phyloP scores from a whole-genome alignment of 2,888 invertebrate genomes.

The Drosophila nr. fundita region DNA sequence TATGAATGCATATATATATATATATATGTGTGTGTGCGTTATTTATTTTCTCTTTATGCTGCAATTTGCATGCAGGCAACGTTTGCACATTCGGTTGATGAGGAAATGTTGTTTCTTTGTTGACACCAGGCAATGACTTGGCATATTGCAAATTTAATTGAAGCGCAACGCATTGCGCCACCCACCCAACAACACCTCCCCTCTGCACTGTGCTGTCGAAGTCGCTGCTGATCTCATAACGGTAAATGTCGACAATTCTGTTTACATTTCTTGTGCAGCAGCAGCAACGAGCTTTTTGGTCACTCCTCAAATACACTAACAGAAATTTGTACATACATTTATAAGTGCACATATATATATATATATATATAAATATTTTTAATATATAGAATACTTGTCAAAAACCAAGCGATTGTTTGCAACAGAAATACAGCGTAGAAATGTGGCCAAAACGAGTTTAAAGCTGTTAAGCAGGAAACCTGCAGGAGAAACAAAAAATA shows the following conservation, averaged over 20 bases:
- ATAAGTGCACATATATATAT: not conserved
- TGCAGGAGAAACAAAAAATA: slow-evolving; percentile 34
- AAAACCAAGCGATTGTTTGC: slow-evolving; percentile 14
- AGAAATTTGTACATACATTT: not conserved
- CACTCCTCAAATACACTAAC: slow-evolving; percentile 22
- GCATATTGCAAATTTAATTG: slow-evolving; percentile 53
- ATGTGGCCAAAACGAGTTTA: slow-evolving; percentile 65
- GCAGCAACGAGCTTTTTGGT: slow-evolving; percentile 27
- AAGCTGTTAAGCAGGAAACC: slow-evolving; percentile 67
- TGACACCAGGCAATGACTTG: slow-evolving; percentile 49
- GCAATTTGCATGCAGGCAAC: slow-evolving; percentile 62
- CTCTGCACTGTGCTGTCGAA: slow-evolving; percentile 2
- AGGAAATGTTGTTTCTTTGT: slow-evolving; percentile 66
- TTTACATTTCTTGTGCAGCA: slow-evolving; percentile 40
- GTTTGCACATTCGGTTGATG: slow-evolving; percentile 21
- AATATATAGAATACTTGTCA: not conserved
- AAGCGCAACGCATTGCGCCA: slow-evolving; percentile 18
- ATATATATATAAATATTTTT: not conserved
- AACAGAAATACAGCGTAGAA: slow-evolving; percentile 14
- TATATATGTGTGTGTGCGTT: not conserved
- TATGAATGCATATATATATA: no score
- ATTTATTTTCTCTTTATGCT: slow-evolving; percentile 70
- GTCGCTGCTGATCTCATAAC: slow-evolving; percentile 54
- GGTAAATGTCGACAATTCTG: slow-evolving; percentile 38
- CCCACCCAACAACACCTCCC: not conserved